Evolutionary conservation across 2,888 invertebrate genomes (phyloP).

Genomic region (Theodoxus fluviatilis): DNA sequence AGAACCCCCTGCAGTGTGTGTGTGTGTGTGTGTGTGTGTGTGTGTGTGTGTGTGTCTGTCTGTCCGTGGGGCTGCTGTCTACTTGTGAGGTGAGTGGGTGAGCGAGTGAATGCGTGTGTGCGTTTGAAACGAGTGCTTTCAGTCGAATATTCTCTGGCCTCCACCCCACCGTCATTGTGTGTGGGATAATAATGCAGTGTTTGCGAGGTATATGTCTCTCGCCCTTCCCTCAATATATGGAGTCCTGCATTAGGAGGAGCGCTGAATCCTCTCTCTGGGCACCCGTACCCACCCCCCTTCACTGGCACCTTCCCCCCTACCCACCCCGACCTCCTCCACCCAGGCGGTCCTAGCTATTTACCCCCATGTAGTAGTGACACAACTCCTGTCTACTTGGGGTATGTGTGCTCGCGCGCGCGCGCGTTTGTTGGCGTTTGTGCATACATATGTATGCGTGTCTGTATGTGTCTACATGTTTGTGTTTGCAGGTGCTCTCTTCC

Average conservation of each 20-base stretch:
- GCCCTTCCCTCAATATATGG: too few relatives aligned
- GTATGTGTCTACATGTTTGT: background rate
- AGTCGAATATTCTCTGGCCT: background rate
- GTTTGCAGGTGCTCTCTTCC: background rate
- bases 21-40: slow-evolving; percentile 16
- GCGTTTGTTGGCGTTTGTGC: background rate
- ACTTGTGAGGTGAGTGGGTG: background rate
- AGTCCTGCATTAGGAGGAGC: too few relatives aligned
- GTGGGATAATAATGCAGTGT: background rate
- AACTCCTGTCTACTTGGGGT: too few relatives aligned
- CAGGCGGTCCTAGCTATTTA: too few relatives aligned
- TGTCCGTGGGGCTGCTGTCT: background rate
- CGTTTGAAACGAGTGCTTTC: background rate
- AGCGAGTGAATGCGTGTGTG: background rate
- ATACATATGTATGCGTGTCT: background rate
- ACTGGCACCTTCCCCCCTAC: too few relatives aligned
- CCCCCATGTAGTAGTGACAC: too few relatives aligned
- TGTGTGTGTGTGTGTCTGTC: background rate
- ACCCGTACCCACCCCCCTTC: too few relatives aligned
- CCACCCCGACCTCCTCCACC: too few relatives aligned
- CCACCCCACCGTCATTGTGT: too few relatives aligned
- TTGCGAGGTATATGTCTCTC: background rate
- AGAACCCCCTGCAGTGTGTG: too few relatives aligned
- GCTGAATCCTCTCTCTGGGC: too few relatives aligned
- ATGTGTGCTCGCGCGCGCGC: background rate